These are phyloP conservation scores for Sebastes cheni DNA, from an alignment of 2,797 vertebrate genomes.

Conservation along the genomic window DNA sequence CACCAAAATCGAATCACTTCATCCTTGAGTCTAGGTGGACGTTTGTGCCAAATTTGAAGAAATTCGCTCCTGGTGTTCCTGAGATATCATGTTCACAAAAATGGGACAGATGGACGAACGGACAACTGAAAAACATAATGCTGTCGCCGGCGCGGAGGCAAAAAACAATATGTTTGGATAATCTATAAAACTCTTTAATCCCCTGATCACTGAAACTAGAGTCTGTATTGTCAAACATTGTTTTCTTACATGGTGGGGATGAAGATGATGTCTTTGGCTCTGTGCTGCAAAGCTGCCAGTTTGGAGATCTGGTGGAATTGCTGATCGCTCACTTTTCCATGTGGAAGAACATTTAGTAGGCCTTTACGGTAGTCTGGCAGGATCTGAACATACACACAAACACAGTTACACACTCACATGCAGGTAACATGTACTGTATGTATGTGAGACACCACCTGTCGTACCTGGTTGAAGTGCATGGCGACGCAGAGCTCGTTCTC, in stretches of 20 bases:
- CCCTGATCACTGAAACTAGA: not conserved
- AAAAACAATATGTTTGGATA: not conserved
- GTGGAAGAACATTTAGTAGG: constrained; percentile 86
- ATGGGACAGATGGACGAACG: no score
- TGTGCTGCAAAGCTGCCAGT: constrained; percentile 92
- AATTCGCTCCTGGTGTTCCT: no score
- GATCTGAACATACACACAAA: constrained; percentile 76
- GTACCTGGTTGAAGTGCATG: constrained; percentile 95
- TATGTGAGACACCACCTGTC: not conserved
- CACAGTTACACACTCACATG: not conserved
- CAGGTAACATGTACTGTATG: not conserved
- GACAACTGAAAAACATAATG: no score
- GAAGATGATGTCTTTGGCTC: constrained; percentile 88
- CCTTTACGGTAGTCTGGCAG: constrained; percentile 94
- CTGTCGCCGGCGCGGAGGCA: no score
- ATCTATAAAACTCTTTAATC: not conserved
- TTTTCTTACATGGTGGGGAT: constrained; percentile 87
- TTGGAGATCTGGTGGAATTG: constrained; percentile 92
- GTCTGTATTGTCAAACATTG: not conserved
- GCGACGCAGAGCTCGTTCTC: constrained; percentile 94
- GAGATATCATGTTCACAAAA: no score
- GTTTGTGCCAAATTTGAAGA: no score
- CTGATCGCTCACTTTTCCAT: constrained; percentile 85
- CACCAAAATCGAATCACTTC: no score
- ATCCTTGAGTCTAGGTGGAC: no score